Percentiles rank a stretch among this genome's conserved stretches.
phyloP scores from a whole-genome alignment of 2,113 vertebrate genomes.

The Catharus bicknelli region DNA sequence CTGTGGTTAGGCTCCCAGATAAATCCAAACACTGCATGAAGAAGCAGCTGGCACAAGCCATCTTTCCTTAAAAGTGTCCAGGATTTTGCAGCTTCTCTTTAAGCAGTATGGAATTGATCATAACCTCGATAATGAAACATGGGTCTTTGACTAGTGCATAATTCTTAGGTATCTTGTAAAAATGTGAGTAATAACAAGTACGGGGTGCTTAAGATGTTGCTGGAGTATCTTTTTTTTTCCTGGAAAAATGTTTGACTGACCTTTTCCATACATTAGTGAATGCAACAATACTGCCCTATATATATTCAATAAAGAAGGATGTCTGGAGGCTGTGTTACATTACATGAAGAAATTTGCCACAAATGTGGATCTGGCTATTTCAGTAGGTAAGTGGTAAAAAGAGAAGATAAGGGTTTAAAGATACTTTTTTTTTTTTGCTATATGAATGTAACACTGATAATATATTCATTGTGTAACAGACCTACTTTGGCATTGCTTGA shows the following conservation, averaged over 20 bases:
- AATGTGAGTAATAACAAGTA: neutral
- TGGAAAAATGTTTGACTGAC: neutral
- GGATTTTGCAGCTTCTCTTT: neutral
- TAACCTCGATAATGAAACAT: rapidly evolving
- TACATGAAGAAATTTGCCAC: constrained; percentile 85
- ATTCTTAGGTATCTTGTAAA: neutral
- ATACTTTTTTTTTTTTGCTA: neutral
- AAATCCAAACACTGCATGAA: neutral
- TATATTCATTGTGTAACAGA: neutral
- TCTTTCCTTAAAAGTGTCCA: neutral
- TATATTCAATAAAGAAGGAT: constrained; percentile 90
- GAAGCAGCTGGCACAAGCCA: neutral
- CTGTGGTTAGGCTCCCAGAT: neutral
- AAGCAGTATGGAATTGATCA: neutral
- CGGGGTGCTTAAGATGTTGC: neutral
- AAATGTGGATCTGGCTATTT: constrained; percentile 87
- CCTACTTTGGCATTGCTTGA: neutral
- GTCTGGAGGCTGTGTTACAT: constrained; percentile 84
- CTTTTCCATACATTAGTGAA: constrained; percentile 78
- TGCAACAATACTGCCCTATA: constrained; percentile 87
- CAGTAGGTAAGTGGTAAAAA: constrained; percentile 83
- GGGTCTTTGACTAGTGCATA: neutral
- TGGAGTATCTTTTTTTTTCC: neutral
- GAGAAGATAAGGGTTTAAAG: neutral
- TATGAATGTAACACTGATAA: neutral